Evolutionary conservation across 2,888 invertebrate species (phyloP).

Genomic region (Amphipoea oculea): DNA sequence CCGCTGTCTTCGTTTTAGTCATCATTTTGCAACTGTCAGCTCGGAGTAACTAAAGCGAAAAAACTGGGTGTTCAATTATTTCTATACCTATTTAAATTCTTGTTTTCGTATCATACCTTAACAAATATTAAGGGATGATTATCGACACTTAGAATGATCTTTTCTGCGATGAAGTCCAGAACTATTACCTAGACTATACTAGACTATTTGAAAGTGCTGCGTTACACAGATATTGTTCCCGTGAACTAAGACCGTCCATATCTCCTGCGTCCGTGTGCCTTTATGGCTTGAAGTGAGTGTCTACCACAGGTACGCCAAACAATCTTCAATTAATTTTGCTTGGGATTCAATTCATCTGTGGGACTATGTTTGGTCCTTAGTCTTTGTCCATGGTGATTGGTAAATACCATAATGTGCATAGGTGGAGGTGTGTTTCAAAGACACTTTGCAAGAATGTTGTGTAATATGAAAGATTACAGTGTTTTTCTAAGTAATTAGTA

Average conservation of each 20-base stretch:
- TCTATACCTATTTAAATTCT: not conserved
- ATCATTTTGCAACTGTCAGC: not conserved
- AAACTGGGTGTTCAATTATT: not conserved
- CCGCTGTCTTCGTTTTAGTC: not conserved
- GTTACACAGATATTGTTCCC: slow-evolving; percentile 15
- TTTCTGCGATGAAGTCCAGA: not conserved
- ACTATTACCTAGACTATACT: too few species aligned
- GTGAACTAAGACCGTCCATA: not conserved
- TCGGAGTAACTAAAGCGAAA: not conserved
- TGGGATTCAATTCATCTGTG: slow-evolving; percentile 31
- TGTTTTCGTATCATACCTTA: not conserved
- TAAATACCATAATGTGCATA: not conserved
- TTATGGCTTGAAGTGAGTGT: slow-evolving; percentile 11
- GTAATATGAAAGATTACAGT: not conserved
- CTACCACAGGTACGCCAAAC: slow-evolving; percentile 22
- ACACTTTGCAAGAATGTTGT: not conserved
- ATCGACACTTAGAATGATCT: not conserved
- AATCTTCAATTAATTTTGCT: slow-evolving; percentile 51
- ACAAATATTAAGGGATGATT: not conserved
- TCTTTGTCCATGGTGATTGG: slow-evolving; percentile 20
- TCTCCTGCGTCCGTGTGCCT: not conserved
- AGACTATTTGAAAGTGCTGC: not conserved
- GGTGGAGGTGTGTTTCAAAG: not conserved
- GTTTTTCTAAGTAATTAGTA: not conserved
- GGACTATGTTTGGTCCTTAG: not conserved